Base-by-base conservation (phyloP, 2,888 invertebrate genomes). In the Petrolisthes manimaculis region DNA sequence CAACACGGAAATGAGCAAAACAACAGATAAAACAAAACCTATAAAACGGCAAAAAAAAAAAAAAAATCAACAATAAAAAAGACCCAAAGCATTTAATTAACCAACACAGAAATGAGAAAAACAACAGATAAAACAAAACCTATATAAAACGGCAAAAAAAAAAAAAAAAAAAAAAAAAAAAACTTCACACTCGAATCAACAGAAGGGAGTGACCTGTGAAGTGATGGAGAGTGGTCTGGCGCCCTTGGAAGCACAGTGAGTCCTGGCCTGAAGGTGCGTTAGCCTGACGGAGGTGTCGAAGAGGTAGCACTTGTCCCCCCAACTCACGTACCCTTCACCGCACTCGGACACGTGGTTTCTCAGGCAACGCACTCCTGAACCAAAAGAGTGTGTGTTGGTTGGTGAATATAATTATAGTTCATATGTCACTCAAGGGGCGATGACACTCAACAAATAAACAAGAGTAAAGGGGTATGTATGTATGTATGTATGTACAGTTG, bases 221-320 rank as follows among this genome's bases (percentile, higher is more conserved):
- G 81, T 82, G 55, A 91, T 82, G 54, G 88, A 88, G 18, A 91
- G 78, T 21, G 89, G 88, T 54, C 88, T 89, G 71, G 83, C 88
- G 9, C 83, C 86, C 24, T 67, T 80, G 6, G 55, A 6, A 9
- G 83, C 51, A 55, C 91, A 91, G 4, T 5, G 51, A 12, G 82
- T 80, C 51, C 89, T 81, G 18, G 91, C 91, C 54, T 84, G 55
- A 53, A 79, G 67, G 82, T 89, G 91, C 8, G 81, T 84, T 24
- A 88, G 37, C 51, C 61, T 69, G 21, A 77, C 5, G 21, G 75
- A 83, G 37, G 85, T 74, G 56, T 80, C 18, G 18, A 84, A 51
- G 80, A 77, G 88, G 84, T 89, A 91, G 67, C 91, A 91, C 69
- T 89, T 89, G 18, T 69, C 54, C 4, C 91, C 91, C 91, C 91